These are phyloP conservation scores for Periphyllus acericola DNA, from an alignment of 2,888 invertebrate species.

Conservation along the genomic window DNA sequence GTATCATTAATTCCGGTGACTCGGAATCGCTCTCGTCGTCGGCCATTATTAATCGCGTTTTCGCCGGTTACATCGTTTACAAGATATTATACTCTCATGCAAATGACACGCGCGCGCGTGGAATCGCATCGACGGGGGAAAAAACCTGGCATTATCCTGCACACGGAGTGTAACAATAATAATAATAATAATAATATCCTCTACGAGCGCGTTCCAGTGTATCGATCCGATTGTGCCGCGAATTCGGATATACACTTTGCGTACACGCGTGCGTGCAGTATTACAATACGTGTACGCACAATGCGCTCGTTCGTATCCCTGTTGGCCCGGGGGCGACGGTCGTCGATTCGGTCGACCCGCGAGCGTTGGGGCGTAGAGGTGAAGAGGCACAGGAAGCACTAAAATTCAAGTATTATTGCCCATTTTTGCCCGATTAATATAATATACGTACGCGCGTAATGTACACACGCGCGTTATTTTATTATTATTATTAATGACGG, in stretches of 20 bases:
- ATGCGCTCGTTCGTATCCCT: no score
- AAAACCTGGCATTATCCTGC: neutral
- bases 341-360: no score
- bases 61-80: neutral
- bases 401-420: slow-evolving; percentile 36
- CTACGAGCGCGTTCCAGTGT: no score
- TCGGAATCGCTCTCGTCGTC: neutral
- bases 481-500: slow-evolving; percentile 57
- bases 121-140: no score
- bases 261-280: neutral
- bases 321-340: no score
- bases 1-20: neutral
- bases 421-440: slow-evolving; percentile 11
- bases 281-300: neutral
- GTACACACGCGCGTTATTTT: slow-evolving; percentile 25
- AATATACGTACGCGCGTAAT: neutral
- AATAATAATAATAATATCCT: no score
- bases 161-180: neutral
- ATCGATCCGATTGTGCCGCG: no score
- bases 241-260: no score
- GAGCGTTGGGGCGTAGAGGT: no score
- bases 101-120: neutral
- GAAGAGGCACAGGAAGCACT: neutral
- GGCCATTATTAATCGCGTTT: neutral
- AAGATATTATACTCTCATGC: neutral